Evolutionary conservation across 2,888 invertebrate genomes (phyloP), one percentile per base, ranked within the genome.

Genomic region (Holacanthella duospinosa): DNA sequence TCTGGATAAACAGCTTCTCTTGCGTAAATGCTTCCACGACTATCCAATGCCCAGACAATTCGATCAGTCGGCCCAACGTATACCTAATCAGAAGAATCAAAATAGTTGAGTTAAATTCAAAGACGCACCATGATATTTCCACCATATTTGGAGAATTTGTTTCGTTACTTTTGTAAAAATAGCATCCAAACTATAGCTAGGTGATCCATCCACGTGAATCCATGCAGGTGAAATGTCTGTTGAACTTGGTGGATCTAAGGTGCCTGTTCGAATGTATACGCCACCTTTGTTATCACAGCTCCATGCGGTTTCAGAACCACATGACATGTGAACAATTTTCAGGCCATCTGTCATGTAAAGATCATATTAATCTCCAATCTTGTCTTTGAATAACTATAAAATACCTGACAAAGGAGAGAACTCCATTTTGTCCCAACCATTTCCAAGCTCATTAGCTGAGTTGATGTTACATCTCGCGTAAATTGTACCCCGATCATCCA

Each of bases 11-110:
- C 77, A 1, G 78, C 80, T 67, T 77, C 76, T 64, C 82, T 74
- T 0, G 78, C 80, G 71, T 80, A 81, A 2, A 80, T 76, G 68
- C 78, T 77, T 25, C 76, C 74, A 43, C 75, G 75, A 57, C 76
- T 77, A 73, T 82, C 81, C 29, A 81, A 69, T 0, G 79, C 81
- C 82, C 82, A 82, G 1, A 82, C 78, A 74, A 77, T 77, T 62
- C 72, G 74, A 1, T 74, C 74, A 36, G 74, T 74, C 19, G 77
- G 75, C 12, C 78, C 77, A 44, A 77, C 77, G 69, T 75, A 77
- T 4, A 78, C 78, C 79, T 80, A 54, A 2, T 28, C 63, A n/a
- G n/a, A n/a, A n/a, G n/a, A n/a, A n/a, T n/a, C n/a, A n/a, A n/a
- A n/a, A n/a, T 29, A 43, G 48, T 25, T 54, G 21, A 48, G 2